phyloP scores from a whole-genome alignment of 2,797 vertebrate species.

The Nyctalus aviator region DNA sequence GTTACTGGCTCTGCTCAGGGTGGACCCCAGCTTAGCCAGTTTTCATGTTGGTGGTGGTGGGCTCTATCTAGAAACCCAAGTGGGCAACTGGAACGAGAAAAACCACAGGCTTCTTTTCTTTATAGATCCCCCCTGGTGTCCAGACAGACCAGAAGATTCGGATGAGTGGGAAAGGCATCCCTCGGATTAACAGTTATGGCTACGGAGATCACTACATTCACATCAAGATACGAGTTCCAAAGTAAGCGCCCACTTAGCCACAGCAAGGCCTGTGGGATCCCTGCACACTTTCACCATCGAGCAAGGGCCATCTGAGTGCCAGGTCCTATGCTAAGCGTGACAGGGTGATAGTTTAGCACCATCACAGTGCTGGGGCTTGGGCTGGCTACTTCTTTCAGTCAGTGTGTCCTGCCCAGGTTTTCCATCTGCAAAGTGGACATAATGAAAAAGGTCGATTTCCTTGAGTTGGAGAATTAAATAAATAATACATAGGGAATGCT shows the following conservation, averaged over 20 bases:
- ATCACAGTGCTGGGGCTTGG: background rate
- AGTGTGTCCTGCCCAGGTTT: background rate
- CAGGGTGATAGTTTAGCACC: background rate
- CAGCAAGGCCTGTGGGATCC: accelerated
- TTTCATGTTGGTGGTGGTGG: background rate
- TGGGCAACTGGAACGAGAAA: background rate
- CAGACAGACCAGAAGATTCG: slow-evolving; percentile 95
- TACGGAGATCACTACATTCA: slow-evolving; percentile 98
- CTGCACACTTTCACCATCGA: background rate
- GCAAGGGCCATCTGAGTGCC: background rate
- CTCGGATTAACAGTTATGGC: slow-evolving; percentile 94
- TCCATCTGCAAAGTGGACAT: background rate
- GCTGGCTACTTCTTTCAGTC: background rate
- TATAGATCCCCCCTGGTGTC: slow-evolving; percentile 95
- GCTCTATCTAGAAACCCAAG: background rate
- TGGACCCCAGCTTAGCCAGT: background rate
- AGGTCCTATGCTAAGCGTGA: no score
- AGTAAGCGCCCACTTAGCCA: slow-evolving; percentile 88
- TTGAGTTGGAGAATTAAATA: background rate
- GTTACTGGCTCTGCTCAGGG: background rate
- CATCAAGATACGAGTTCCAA: slow-evolving; percentile 96
- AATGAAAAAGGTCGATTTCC: background rate
- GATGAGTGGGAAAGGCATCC: slow-evolving; percentile 96
- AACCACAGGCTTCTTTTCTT: background rate
- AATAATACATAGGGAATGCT: background rate